phyloP scores from a whole-genome alignment of 2,113 vertebrate genomes.

The Progne subis region DNA sequence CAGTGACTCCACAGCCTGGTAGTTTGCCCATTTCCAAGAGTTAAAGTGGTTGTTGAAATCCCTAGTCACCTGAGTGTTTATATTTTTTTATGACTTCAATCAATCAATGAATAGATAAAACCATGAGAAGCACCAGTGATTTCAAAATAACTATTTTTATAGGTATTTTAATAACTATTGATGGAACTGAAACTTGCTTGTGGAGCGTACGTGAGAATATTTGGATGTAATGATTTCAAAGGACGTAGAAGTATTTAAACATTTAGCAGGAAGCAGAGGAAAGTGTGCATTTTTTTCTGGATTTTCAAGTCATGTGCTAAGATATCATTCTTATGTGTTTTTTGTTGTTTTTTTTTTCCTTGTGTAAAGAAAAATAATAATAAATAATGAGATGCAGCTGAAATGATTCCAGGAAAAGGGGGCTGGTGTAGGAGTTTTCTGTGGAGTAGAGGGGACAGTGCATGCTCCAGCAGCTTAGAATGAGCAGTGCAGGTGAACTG shows the following conservation, averaged over 20 bases:
- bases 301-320: neutral
- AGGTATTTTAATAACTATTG: neutral
- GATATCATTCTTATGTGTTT: accelerated
- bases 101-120: neutral
- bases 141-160: neutral
- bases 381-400: neutral
- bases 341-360: neutral
- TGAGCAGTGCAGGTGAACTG: neutral
- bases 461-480: neutral
- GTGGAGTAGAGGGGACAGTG: neutral
- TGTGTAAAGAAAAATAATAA: neutral
- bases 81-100: neutral
- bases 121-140: neutral
- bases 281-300: neutral
- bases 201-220: neutral
- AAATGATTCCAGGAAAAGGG: neutral
- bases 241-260: neutral
- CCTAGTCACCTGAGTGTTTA: neutral
- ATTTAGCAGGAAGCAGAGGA: neutral
- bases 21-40: neutral
- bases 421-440: neutral
- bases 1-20: neutral
- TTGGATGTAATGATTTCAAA: neutral
- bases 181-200: neutral
- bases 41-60: neutral